These are phyloP conservation scores for Nestor notabilis DNA, from an alignment of 2,113 vertebrate genomes.

Conservation along the genomic window DNA sequence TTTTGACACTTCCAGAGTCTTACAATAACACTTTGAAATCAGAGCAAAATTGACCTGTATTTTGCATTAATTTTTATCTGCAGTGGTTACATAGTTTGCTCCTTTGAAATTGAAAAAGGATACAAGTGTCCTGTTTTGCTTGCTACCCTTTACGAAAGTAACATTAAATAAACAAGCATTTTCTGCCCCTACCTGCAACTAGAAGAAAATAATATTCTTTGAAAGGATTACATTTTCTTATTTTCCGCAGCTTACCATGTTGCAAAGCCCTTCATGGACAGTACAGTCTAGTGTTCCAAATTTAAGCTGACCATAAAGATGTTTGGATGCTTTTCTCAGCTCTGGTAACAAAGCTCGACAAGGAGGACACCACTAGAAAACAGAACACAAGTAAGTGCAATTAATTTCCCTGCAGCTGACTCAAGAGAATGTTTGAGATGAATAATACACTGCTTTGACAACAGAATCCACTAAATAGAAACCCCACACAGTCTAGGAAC, in stretches of 20 bases:
- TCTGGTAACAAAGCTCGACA: conserved; percentile 94
- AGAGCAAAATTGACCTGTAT: not conserved
- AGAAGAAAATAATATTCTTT: not conserved
- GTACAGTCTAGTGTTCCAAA: conserved; percentile 97
- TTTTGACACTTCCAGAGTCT: not conserved
- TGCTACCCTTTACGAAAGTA: not conserved
- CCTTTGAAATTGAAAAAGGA: not conserved
- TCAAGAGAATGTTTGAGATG: not conserved
- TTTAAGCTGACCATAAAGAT: conserved; percentile 89
- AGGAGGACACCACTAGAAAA: conserved; percentile 93
- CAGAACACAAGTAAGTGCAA: not conserved
- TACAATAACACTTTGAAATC: not conserved
- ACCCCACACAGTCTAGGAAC: not conserved
- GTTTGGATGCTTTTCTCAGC: conserved; percentile 93
- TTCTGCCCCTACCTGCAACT: not conserved
- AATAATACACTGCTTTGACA: not conserved
- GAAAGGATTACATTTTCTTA: not conserved
- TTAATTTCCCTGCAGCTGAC: not conserved
- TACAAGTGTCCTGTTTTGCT: not conserved
- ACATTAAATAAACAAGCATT: not conserved
- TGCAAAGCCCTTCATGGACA: conserved; percentile 90
- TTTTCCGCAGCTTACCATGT: conserved; percentile 78
- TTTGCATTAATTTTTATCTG: not conserved
- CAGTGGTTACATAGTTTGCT: not conserved
- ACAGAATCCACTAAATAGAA: not conserved